Conservation (phyloP, 1,140 invertebrate species). For the Drepana arcuata region DNA sequence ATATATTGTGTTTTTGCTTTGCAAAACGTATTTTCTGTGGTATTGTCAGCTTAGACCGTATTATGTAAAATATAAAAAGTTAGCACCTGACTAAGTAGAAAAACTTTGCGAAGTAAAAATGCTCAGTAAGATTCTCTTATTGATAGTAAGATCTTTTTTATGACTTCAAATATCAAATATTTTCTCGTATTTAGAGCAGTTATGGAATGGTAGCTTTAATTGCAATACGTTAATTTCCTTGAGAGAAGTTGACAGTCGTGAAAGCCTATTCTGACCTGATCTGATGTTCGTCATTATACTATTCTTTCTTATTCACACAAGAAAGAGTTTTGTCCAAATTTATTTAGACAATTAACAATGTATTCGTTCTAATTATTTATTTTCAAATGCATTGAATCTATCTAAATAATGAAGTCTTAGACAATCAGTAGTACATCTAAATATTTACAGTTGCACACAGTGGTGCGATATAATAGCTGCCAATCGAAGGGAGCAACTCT, state of each 20-base stretch:
- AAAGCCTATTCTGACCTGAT: too few relatives aligned
- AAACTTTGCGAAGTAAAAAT: not conserved
- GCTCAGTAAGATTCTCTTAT: slow-evolving; percentile 3
- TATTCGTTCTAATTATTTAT: too few relatives aligned
- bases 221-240: too few relatives aligned
- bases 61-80: slow-evolving; percentile 29
- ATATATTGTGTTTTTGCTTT: slow-evolving; percentile 53
- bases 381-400: slow-evolving; percentile 24
- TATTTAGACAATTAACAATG: too few relatives aligned
- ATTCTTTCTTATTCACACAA: too few relatives aligned
- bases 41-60: slow-evolving; percentile 56
- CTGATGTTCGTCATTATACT: too few relatives aligned
- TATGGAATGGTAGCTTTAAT: too few relatives aligned
- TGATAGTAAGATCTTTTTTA: too few relatives aligned
- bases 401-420: slow-evolving; percentile 45
- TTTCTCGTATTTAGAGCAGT: too few relatives aligned
- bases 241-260: too few relatives aligned
- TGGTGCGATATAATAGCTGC: slow-evolving; percentile 54
- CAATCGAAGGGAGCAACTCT: slow-evolving; percentile 48
- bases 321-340: too few relatives aligned
- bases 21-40: slow-evolving; percentile 43
- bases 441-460: slow-evolving; percentile 61
- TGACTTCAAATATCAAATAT: too few relatives aligned
- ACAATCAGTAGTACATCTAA: slow-evolving; percentile 46
- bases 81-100: slow-evolving; percentile 28